Evolutionary conservation across 2,113 vertebrate genomes (phyloP), one percentile per base, ranked within the genome.

Genomic region (Dasypus novemcinctus): DNA sequence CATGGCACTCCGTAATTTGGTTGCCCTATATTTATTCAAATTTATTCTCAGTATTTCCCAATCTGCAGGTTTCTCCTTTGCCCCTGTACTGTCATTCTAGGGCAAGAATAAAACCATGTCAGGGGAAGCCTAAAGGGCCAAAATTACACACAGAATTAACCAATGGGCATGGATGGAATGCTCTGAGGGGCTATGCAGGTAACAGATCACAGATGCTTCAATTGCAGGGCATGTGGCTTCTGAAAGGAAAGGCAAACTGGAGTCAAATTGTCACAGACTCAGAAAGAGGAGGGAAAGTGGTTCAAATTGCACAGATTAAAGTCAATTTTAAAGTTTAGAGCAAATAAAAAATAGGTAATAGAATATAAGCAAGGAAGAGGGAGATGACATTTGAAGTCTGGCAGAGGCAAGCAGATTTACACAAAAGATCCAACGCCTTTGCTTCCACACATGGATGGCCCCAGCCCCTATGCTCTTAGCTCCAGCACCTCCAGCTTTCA

Each of bases 11-110:
- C 52, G 21, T 2, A 57, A 74, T 17, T 68, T 38, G 68, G 43
- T 18, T 87, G 21, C 80, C 31, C 1, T 54, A 12, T 20, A 63
- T 7, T 52, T 64, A 57, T 33, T 90, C 84, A 66, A 78, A 57
- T 31, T 23, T 69, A 71, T 64, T 84, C 31, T 89, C 63, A 33
- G 7, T 43, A 61, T 78, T 90, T 59, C 54, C 59, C 80, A 96
- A 49, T 6, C 57, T 61, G 33, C 1, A 69, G 14, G 21, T 63
- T 13, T 91, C 49, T 5, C 41, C 43, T 96, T 94, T 74, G 38
- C 79, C 25, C 63, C 12, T 9, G 5, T 2, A 43, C 71, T 52
- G 64, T 79, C 68, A 63, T n/a, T 36, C 36, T 91, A 69, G 52
- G 79, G 66, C 29, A 87, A 29, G 11, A 82, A 36, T 23, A 84